Evolutionary conservation across 2,797 vertebrate species (phyloP).

Genomic region (Falco cherrug): DNA sequence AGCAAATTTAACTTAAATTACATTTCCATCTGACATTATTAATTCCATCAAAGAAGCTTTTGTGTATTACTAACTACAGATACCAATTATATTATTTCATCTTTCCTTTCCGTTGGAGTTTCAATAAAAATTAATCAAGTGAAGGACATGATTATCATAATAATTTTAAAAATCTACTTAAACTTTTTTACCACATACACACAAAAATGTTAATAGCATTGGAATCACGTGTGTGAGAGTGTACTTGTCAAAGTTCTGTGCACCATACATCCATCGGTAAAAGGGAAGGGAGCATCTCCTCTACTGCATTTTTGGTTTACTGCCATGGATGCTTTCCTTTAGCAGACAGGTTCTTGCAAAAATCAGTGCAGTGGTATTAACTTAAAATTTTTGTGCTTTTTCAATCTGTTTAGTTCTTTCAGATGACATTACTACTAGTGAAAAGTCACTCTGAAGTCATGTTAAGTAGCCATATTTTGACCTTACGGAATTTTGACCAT

Average conservation of each 20-base stretch:
- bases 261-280: constrained; percentile 23
- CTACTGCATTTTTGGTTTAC: background rate
- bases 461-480: background rate
- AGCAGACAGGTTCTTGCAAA: background rate
- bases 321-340: background rate
- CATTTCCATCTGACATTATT: constrained; percentile 75
- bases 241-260: constrained; percentile 28
- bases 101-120: constrained; percentile 73
- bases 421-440: background rate
- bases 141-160: constrained; percentile 72
- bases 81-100: constrained; percentile 75
- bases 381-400: background rate
- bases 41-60: constrained; percentile 76
- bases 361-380: background rate
- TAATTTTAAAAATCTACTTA: constrained; percentile 55
- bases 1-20: constrained; percentile 77
- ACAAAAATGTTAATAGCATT: constrained; percentile 37
- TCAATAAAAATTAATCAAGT: constrained; percentile 76
- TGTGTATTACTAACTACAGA: constrained; percentile 76
- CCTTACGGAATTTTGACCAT: background rate
- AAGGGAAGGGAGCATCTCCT: background rate
- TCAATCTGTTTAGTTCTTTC: background rate
- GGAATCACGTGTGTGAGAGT: constrained; percentile 20
- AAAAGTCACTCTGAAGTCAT: background rate
- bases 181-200: background rate